Percentiles rank a stretch among this genome's conserved stretches.
phyloP scores from a whole-genome alignment of 2,888 invertebrate species.

The Andrena marginata region DNA sequence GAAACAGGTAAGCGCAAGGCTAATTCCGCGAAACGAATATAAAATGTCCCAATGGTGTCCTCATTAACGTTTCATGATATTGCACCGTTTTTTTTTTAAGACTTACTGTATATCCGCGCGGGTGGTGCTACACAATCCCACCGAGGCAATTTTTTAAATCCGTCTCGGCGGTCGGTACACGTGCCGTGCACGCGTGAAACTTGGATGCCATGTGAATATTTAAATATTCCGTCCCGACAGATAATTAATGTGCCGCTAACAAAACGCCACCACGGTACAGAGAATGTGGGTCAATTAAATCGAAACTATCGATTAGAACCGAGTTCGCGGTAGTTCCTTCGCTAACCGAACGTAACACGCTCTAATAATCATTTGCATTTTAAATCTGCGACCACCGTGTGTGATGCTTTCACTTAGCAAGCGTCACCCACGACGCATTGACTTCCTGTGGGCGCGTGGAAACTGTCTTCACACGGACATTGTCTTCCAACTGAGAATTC shows the following conservation, averaged over 20 bases:
- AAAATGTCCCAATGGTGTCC: slow-evolving; percentile 73
- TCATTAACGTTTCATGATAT: slow-evolving; percentile 73
- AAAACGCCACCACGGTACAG: slow-evolving; percentile 30
- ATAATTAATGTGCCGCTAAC: slow-evolving; percentile 67
- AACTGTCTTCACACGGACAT: background rate
- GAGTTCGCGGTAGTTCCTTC: background rate
- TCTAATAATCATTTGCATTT: slow-evolving; percentile 50
- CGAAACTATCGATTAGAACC: slow-evolving; percentile 34
- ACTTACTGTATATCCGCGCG: slow-evolving; percentile 59
- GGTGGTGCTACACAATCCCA: slow-evolving; percentile 52
- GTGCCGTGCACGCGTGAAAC: slow-evolving; percentile 31
- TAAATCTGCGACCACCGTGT: slow-evolving; percentile 22
- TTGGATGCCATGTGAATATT: slow-evolving; percentile 60
- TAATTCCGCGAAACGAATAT: slow-evolving; percentile 72
- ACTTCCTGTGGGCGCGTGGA: background rate
- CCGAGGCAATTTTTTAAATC: slow-evolving; percentile 67
- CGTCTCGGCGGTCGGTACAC: slow-evolving; percentile 38
- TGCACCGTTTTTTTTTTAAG: slow-evolving; percentile 68
- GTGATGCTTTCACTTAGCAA: slow-evolving; percentile 34
- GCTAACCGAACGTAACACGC: slow-evolving; percentile 21
- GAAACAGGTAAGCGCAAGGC: slow-evolving; percentile 64
- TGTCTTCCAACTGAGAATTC: too few relatives aligned
- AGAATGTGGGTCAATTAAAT: slow-evolving; percentile 55
- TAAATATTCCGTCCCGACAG: slow-evolving; percentile 59
- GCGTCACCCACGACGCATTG: background rate